Conservation (phyloP, 2,888 invertebrate species). For the Coremacera marginata region DNA sequence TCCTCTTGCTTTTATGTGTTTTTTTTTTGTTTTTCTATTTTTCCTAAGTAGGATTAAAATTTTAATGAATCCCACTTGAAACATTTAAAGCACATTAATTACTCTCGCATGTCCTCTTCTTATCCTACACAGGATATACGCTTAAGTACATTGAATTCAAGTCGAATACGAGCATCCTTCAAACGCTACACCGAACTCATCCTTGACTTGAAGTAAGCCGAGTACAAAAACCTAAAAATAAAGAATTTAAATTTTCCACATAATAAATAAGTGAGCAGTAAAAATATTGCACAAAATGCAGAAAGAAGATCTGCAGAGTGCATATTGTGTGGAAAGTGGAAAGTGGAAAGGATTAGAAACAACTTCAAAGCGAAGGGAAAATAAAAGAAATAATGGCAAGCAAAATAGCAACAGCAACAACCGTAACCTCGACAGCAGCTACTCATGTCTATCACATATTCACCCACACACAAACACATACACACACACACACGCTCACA, state of each 20-base stretch:
- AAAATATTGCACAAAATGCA: background rate
- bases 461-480: background rate
- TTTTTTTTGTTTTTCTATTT: background rate
- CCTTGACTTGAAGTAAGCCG: background rate
- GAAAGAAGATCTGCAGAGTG: background rate
- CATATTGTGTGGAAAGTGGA: background rate
- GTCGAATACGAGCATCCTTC: slow-evolving; percentile 22
- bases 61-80: slow-evolving; percentile 50
- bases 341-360: slow-evolving; percentile 42
- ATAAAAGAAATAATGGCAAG: background rate
- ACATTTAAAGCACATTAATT: slow-evolving; percentile 49
- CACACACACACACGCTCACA: background rate
- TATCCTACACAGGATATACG: slow-evolving; percentile 3
- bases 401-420: slow-evolving; percentile 13
- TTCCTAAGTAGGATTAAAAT: slow-evolving; percentile 7
- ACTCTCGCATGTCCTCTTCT: slow-evolving; percentile 40
- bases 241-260: slow-evolving; percentile 33
- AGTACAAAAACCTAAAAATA: slow-evolving; percentile 15
- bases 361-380: slow-evolving; percentile 39
- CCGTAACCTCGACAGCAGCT: background rate
- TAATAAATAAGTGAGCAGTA: slow-evolving; percentile 31
- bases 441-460: slow-evolving; percentile 19
- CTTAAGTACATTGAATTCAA: slow-evolving; percentile 35
- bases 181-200: background rate
- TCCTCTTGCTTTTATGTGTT: background rate